Percentiles rank a stretch among this genome's conserved stretches.
phyloP scores from a whole-genome alignment of 2,113 vertebrate species.

The Origma solitaria region DNA sequence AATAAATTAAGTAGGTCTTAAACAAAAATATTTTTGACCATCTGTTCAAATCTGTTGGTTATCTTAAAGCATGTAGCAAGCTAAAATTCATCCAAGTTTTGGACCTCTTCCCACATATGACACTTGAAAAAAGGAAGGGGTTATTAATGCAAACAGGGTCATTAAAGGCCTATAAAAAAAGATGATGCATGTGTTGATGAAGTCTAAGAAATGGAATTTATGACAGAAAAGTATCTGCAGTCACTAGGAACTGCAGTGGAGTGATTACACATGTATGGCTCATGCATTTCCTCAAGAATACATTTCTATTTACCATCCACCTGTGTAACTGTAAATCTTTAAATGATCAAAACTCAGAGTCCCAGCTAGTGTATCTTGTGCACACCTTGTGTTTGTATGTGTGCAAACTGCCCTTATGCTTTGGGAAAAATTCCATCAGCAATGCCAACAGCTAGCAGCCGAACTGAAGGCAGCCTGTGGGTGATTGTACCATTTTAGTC shows the following conservation, averaged over 20 bases:
- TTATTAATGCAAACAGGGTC: not conserved
- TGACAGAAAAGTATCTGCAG: not conserved
- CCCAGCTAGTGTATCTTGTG: not conserved
- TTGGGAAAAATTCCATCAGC: not conserved
- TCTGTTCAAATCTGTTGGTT: not conserved
- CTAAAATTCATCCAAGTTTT: not conserved
- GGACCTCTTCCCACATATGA: not conserved
- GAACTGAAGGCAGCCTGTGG: not conserved
- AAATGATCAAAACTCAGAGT: not conserved
- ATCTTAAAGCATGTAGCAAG: not conserved
- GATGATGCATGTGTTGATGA: not conserved
- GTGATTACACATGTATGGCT: not conserved
- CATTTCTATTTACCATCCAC: not conserved
- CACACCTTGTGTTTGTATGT: fast-evolving
- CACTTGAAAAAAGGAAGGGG: not conserved
- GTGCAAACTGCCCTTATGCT: not conserved
- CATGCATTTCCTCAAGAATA: not conserved
- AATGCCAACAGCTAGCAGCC: not conserved
- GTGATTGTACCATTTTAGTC: not conserved
- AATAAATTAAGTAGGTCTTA: not conserved
- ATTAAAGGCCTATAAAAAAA: not conserved
- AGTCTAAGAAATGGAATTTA: not conserved
- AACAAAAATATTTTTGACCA: not conserved
- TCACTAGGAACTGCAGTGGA: not conserved
- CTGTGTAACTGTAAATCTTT: not conserved